Conservation (phyloP, 2,797 vertebrate genomes). For the Pseudochirops cupreus region DNA sequence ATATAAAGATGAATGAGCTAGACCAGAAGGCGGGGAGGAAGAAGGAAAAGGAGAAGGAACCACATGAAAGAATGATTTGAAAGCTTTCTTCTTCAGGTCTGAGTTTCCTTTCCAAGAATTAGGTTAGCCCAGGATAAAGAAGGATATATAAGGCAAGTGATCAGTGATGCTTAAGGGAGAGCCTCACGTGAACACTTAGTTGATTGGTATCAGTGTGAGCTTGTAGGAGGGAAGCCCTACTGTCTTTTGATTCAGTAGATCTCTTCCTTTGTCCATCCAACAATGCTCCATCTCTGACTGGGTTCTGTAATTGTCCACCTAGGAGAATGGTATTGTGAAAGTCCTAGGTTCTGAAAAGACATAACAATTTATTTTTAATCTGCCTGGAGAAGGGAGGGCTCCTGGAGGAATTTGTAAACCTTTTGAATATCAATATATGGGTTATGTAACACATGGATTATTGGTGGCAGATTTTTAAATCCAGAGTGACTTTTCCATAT, state of each 20-base stretch:
- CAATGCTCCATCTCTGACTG: not conserved
- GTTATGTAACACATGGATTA: not conserved
- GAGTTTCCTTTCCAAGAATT: not conserved
- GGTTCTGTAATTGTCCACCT: not conserved
- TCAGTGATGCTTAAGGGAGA: not conserved
- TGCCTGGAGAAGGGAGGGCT: accelerated
- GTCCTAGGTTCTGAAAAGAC: not conserved
- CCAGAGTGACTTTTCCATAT: not conserved
- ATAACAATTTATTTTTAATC: not conserved
- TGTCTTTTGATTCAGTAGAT: not conserved
- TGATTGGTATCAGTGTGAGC: not conserved
- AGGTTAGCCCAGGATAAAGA: not conserved
- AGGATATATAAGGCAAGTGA: not conserved
- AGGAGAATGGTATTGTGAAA: not conserved
- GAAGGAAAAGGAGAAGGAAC: not conserved
- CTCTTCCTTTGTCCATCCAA: not conserved
- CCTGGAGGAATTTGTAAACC: not conserved
- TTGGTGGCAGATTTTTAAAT: not conserved
- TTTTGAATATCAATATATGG: not conserved
- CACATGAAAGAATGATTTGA: not conserved
- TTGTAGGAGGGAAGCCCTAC: not conserved
- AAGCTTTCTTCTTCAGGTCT: not conserved
- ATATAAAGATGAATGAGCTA: not conserved
- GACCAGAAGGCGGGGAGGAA: not conserved
- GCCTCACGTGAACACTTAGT: not conserved